phyloP scores from a whole-genome alignment of 1,140 invertebrate species.

The Anadara kagoshimensis region DNA sequence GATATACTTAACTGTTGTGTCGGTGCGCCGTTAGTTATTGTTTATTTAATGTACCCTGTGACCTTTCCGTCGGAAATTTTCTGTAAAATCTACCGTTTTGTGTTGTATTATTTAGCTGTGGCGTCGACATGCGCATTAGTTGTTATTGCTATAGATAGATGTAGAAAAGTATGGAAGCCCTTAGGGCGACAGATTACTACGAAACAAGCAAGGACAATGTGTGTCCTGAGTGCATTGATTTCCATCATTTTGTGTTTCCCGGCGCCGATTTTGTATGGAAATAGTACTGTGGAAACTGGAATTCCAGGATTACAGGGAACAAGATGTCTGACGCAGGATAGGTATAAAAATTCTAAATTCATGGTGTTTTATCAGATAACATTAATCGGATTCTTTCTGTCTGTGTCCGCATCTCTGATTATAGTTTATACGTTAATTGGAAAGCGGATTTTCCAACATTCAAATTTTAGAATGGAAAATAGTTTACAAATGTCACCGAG shows the following conservation, averaged over 20 bases:
- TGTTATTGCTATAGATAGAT: constrained; percentile 62
- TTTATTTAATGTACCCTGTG: constrained; percentile 50
- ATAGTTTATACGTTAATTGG: constrained; percentile 28
- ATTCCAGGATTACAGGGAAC: constrained; percentile 28
- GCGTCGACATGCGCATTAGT: constrained; percentile 53
- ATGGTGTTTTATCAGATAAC: constrained; percentile 16
- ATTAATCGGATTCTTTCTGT: constrained; percentile 18
- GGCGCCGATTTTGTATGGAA: constrained; percentile 55
- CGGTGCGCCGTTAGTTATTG: constrained; percentile 60
- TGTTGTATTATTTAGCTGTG: constrained; percentile 55
- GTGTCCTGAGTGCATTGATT: constrained; percentile 43
- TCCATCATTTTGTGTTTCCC: constrained; percentile 56
- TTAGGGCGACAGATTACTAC: constrained; percentile 43
- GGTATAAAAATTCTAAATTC: constrained; percentile 4
- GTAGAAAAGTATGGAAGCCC: constrained; percentile 61
- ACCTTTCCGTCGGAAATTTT: constrained; percentile 50
- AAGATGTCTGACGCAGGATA: constrained; percentile 48
- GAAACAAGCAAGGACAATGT: constrained; percentile 48
- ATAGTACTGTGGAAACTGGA: constrained; percentile 32
- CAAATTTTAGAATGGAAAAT: constrained; percentile 12
- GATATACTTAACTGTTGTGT: constrained; percentile 61
- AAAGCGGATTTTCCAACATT: constrained; percentile 16
- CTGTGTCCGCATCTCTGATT: constrained; percentile 17
- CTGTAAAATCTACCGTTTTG: constrained; percentile 60
- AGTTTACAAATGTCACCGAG: background rate